Conservation (phyloP, 2,113 vertebrate genomes). For the Oreochromis niloticus region DNA sequence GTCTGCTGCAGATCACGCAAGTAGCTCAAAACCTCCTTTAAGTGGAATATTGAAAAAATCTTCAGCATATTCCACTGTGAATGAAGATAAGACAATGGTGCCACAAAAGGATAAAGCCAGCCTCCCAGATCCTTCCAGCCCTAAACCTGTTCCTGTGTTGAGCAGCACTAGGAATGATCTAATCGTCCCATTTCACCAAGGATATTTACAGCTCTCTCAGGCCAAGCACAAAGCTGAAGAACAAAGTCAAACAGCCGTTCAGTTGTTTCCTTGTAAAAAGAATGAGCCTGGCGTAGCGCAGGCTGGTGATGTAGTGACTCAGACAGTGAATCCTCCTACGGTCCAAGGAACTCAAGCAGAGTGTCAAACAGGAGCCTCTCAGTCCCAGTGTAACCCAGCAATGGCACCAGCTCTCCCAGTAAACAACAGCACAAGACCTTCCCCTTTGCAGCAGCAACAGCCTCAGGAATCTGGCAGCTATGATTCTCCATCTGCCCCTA, state of each 20-base stretch:
- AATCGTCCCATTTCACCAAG: conserved; percentile 37
- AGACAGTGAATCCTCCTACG: conserved; percentile 62
- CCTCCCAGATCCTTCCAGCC: neutral
- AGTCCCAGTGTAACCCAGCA: conserved; percentile 70
- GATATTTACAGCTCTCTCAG: conserved; percentile 57
- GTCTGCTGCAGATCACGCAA: conserved; percentile 72
- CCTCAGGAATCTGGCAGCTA: conserved; percentile 75
- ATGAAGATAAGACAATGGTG: conserved; percentile 63
- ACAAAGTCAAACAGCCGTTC: conserved; percentile 41
- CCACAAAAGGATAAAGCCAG: conserved; percentile 16
- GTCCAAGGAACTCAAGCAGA: conserved; percentile 61
- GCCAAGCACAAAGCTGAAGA: conserved; percentile 55
- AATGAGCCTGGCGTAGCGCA: conserved; percentile 51
- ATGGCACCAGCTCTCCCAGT: conserved; percentile 60
- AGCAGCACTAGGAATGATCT: conserved; percentile 23
- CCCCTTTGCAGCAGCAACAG: conserved; percentile 66
- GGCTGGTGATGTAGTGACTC: conserved; percentile 46
- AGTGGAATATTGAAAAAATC: conserved; percentile 79
- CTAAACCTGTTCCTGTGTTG: conserved; percentile 31
- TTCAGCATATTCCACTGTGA: conserved; percentile 64
- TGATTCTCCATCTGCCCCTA: conserved; percentile 59
- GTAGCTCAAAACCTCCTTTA: conserved; percentile 77
- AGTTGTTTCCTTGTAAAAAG: conserved; percentile 56
- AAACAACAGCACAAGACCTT: conserved; percentile 68
- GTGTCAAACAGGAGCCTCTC: conserved; percentile 63